These are phyloP conservation scores for Athrips mouffetella DNA, from an alignment of 2,888 invertebrate genomes.

Conservation along the genomic window DNA sequence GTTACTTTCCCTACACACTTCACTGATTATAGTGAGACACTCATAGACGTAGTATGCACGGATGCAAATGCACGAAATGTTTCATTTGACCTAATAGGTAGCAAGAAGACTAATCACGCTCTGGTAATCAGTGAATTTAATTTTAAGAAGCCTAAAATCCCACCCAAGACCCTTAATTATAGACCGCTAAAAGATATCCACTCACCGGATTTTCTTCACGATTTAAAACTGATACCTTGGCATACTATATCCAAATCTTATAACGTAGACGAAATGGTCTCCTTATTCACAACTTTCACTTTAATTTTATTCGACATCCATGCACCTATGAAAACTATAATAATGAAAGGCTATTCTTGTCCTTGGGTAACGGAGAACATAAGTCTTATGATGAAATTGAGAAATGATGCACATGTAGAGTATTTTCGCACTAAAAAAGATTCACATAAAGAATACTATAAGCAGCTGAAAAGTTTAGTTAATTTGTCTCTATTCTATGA, in stretches of 20 bases:
- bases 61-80: neutral
- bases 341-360: neutral
- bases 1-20: too few relatives aligned
- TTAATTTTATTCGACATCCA: neutral
- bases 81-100: neutral
- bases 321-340: neutral
- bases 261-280: neutral
- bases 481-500: neutral
- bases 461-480: constrained; percentile 3
- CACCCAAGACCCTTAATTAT: neutral
- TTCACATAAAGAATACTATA: neutral
- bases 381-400: neutral
- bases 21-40: neutral
- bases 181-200: constrained; percentile 3
- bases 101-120: neutral
- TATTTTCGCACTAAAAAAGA: neutral
- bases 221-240: too few relatives aligned
- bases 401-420: neutral
- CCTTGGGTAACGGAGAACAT: neutral
- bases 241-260: neutral
- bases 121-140: neutral
- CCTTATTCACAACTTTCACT: neutral
- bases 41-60: neutral
- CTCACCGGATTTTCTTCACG: too few relatives aligned
- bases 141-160: constrained; percentile 1